Evolutionary conservation across 2,797 vertebrate genomes (phyloP).

Genomic region (Rhynchotus rufescens): DNA sequence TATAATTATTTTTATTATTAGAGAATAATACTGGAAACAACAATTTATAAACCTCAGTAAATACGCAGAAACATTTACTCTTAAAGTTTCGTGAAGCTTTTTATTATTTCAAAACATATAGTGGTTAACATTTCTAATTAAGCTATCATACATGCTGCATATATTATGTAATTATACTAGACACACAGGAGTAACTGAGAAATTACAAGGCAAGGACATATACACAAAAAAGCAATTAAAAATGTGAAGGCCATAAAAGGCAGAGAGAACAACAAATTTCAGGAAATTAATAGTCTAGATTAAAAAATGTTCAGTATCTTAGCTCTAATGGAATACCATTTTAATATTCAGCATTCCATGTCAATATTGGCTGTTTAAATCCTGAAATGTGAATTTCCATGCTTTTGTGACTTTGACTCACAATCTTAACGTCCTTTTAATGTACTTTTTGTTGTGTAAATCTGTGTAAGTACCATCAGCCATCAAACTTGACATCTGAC

Average conservation of each 20-base stretch:
- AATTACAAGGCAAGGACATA: constrained; percentile 80
- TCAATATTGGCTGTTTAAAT: constrained; percentile 83
- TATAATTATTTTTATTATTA: constrained; percentile 61
- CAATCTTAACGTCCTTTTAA: constrained; percentile 80
- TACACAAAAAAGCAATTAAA: constrained; percentile 82
- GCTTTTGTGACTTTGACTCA: constrained; percentile 82
- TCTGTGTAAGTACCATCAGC: constrained; percentile 84
- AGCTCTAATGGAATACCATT: constrained; percentile 71
- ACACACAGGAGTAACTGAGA: constrained; percentile 76
- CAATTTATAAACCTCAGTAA: constrained; percentile 68
- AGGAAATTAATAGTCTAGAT: constrained; percentile 79
- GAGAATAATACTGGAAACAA: constrained; percentile 45
- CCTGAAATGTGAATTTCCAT: constrained; percentile 78
- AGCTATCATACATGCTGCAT: constrained; percentile 75
- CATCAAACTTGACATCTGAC: constrained; percentile 80
- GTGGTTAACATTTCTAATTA: constrained; percentile 75
- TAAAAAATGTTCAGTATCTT: constrained; percentile 75
- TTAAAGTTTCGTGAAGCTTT: constrained; percentile 76
- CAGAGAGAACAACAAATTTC: constrained; percentile 75
- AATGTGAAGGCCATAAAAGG: constrained; percentile 69
- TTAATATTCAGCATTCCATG: constrained; percentile 75
- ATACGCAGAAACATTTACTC: constrained; percentile 66
- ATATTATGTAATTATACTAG: constrained; percentile 77
- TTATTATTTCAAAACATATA: constrained; percentile 58
- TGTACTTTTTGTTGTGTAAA: constrained; percentile 87